A percentile compares a stretch with the other conserved stretches of the same genome.
Conservation (phyloP, 2,113 vertebrate genomes). For the Pseudopipra pipra region DNA sequence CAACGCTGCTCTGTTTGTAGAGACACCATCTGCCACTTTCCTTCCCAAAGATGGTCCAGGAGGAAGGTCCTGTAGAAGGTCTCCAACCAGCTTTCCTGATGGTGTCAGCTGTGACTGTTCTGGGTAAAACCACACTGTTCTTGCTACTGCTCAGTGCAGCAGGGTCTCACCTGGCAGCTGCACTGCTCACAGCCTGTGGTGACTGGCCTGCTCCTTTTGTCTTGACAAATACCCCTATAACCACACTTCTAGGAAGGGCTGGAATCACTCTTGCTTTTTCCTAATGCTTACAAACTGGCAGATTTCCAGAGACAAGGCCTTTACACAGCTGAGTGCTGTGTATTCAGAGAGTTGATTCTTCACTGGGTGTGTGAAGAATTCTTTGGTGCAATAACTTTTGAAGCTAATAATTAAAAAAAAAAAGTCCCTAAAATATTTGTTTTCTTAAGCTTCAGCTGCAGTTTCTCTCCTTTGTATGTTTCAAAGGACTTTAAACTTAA, state of each 20-base stretch:
- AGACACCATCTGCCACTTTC: neutral
- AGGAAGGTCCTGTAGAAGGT: neutral
- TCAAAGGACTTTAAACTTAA: neutral
- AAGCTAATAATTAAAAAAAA: neutral
- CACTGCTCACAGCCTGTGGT: neutral
- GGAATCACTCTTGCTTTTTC: neutral
- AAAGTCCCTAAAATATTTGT: neutral
- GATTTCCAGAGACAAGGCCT: neutral
- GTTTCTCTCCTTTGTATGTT: neutral
- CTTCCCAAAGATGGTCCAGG: neutral
- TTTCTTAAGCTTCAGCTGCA: neutral
- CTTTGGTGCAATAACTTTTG: neutral
- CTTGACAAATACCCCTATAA: neutral
- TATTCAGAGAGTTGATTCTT: neutral
- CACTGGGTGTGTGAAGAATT: neutral
- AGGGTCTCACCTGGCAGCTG: neutral
- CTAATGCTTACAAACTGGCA: neutral
- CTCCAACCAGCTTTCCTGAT: neutral
- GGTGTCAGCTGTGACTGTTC: neutral
- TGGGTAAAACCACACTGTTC: too few relatives aligned
- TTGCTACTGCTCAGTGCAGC: accelerated
- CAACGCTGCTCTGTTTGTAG: neutral
- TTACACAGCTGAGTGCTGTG: neutral
- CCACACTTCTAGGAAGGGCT: neutral
- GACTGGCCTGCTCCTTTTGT: neutral